Conservation (phyloP, 2,113 vertebrate genomes). For the Prunella fulvescens region DNA sequence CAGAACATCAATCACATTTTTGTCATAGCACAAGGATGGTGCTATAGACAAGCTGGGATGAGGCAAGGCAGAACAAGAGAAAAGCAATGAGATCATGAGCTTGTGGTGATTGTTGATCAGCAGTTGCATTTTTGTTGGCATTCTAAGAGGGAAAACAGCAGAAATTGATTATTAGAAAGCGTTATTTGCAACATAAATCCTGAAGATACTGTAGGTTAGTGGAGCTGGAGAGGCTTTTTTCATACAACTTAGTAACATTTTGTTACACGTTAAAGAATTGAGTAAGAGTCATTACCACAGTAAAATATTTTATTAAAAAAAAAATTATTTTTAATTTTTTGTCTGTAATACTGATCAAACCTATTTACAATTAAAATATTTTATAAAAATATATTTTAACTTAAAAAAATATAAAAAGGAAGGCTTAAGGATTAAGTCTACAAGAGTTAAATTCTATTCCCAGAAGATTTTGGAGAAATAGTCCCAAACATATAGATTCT, state of each 20-base stretch:
- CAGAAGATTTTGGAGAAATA: background rate
- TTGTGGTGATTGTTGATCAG: background rate
- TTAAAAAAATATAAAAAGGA: background rate
- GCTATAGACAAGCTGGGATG: background rate
- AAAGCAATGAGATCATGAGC: background rate
- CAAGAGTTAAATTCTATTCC: background rate
- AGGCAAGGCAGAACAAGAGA: background rate
- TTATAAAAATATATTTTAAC: conserved; percentile 42
- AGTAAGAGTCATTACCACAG: background rate
- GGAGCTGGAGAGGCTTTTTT: background rate
- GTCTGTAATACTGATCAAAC: background rate
- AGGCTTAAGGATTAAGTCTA: background rate
- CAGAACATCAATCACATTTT: background rate
- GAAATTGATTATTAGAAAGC: background rate
- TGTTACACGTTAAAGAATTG: background rate
- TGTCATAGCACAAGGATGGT: background rate
- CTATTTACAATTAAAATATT: conserved; percentile 16
- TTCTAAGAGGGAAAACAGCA: background rate
- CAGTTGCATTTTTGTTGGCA: background rate
- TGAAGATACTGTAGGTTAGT: background rate
- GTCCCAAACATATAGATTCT: background rate
- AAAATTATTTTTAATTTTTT: background rate
- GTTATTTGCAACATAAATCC: background rate
- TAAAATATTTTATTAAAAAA: conserved; percentile 22
- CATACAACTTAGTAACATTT: background rate